Percentiles rank a stretch among this genome's conserved stretches.
phyloP scores from a whole-genome alignment of 2,888 invertebrate species.

The Yponomeuta sedellus region DNA sequence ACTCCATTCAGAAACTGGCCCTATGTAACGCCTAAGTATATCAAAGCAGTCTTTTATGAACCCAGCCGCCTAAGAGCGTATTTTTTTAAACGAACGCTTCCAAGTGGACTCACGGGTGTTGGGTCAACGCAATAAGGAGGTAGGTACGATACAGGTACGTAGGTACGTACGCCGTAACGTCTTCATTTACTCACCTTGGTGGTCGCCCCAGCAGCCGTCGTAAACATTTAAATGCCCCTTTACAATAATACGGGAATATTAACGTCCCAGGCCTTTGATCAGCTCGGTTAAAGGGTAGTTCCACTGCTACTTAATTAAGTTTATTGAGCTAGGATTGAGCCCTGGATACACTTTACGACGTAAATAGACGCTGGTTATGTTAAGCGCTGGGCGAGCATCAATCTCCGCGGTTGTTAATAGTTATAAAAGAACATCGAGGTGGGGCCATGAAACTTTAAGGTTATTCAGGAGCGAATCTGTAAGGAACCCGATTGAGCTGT shows the following conservation, averaged over 20 bases:
- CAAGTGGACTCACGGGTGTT: background rate
- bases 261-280: slow-evolving; percentile 21
- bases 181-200: background rate
- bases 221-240: slow-evolving; percentile 42
- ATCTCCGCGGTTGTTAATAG: background rate
- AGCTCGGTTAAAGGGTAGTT: slow-evolving; percentile 1
- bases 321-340: background rate
- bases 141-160: background rate
- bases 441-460: too few species aligned
- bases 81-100: background rate
- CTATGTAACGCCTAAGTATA: too few species aligned
- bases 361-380: background rate
- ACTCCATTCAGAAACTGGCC: too few species aligned
- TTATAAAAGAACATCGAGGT: background rate
- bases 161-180: background rate
- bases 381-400: background rate
- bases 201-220: slow-evolving; percentile 23
- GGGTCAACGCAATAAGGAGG: background rate
- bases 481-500: too few species aligned
- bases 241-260: slow-evolving; percentile 41
- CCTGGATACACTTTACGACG: background rate
- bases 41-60: too few species aligned
- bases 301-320: background rate
- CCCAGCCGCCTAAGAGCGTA: too few species aligned
- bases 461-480: too few species aligned